Conservation (phyloP, 1,140 invertebrate genomes). For the Rhynchophorus ferrugineus region DNA sequence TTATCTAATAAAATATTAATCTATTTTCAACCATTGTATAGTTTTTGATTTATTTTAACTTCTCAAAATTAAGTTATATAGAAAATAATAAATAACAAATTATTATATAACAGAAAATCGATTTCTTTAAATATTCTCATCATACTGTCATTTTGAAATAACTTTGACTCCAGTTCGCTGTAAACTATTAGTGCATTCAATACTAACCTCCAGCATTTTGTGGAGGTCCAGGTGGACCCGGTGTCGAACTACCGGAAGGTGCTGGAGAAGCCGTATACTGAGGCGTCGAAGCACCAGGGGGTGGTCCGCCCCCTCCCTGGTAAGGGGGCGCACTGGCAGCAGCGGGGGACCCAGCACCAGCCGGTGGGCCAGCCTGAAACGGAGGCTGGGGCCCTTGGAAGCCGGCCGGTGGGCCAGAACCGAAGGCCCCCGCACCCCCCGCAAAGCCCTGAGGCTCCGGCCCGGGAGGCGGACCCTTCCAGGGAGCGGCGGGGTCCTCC, state of each 20-base stretch:
- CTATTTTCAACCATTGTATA: no score
- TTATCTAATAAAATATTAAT: no score
- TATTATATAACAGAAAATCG: no score
- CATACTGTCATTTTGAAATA: no score
- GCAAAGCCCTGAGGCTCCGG: slow-evolving; percentile 54
- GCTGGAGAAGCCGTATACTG: slow-evolving; percentile 69
- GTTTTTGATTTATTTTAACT: no score
- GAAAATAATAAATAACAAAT: no score
- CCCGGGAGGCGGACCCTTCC: slow-evolving; percentile 59
- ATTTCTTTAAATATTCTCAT: no score
- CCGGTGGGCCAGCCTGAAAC: slow-evolving; percentile 54
- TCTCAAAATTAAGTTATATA: no score
- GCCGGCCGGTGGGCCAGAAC: slow-evolving; percentile 49
- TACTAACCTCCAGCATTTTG: slow-evolving; percentile 40
- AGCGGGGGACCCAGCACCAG: slow-evolving; percentile 56
- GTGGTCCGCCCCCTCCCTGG: slow-evolving; percentile 56
- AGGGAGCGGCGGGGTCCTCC: slow-evolving; percentile 59
- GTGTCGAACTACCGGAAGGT: slow-evolving; percentile 66
- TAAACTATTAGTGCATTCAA: not conserved
- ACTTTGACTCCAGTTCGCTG: no score
- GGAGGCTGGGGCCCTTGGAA: slow-evolving; percentile 51
- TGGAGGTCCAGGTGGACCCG: slow-evolving; percentile 56
- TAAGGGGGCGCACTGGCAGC: slow-evolving; percentile 47
- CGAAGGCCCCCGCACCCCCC: slow-evolving; percentile 46
- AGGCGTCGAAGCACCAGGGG: slow-evolving; percentile 62